Base-by-base conservation (phyloP, 1,140 invertebrate species). In the Hyposmocoma kahamanoa region DNA sequence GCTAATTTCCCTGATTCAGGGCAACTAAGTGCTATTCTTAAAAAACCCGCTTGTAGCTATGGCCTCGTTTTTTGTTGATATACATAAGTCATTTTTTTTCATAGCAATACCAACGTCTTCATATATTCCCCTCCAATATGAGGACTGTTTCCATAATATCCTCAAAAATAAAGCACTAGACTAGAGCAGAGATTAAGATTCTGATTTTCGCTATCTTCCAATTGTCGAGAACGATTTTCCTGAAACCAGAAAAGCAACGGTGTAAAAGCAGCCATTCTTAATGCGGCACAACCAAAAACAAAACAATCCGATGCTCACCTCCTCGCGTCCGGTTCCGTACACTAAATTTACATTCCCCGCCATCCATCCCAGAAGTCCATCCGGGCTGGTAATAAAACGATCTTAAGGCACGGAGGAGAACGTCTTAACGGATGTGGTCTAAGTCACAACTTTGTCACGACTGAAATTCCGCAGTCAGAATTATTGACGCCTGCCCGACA, bases 271-370 rank as follows among this genome's bases (percentile, higher is more conserved):
- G 38, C 47, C 69, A 17, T 42, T 45, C 59, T 64, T 74, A 76
- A 76, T 68, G 65, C 67, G 59, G 65, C 38, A 59, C 63, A 54
- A 50, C 46, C 67, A 62, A 78, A 81, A 84, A 84, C 80, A 84
- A 84, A 81, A 80, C 77, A 84, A 79, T 83, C 70, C 73, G 67
- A 75, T 69, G 73, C 69, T 78, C 69, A 78, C 72, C 77, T 78
- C 72, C 72, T 63, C 52, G 67, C 74, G 74, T 84, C 77, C 77
- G 75, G 76, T 79, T 72, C 67, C 69, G 66, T 72, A 75, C 74
- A 77, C 62, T 81, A 84, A 81, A 84, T 84, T 84, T 81, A 81
- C 80, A 84, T 84, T 78, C 78, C 67, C 77, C 62, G 65, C 74
- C 74, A 81, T 80, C 76, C 70, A 78, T 85, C 79, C 71, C 76